Base-by-base conservation (phyloP, 2,888 invertebrate genomes). In the Aleiodes testaceus region DNA sequence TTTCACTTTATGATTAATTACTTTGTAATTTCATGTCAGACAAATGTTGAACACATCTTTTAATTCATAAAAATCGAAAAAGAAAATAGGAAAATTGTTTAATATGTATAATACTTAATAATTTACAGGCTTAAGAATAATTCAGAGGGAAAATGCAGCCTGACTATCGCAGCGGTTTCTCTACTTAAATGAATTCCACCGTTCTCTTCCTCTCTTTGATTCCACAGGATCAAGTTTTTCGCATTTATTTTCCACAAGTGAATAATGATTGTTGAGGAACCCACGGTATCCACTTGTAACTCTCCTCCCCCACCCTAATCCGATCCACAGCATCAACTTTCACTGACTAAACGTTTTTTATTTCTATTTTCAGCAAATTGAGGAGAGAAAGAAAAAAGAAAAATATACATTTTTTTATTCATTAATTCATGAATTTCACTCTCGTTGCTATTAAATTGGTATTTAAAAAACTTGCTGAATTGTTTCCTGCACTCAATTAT, bases 1-100 rank as follows among this genome's bases (percentile, higher is more conserved):
- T 73, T 75, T 73, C 72, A 75, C 73, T 73, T 70, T n/a, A 63
- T 66, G 44, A 73, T 75, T 73, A 72, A 75, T 73, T 72, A 75
- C 59, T 73, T 26, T 26, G 1, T 26, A 2, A 0, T 26, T 26
- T 3, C 5, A 5, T 65, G 71, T 70, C 26, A 5, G n/a, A 12
- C 22, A 53, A 12, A n/a, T n/a, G n/a, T n/a, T n/a, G n/a, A n/a
- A n/a, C 36, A 36, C 7, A 11, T 36, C 36, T 9, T 36, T 36
- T 11, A 11, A 9, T 1, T 36, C 11, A 0, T 7, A 5, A 36
- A 36, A 36, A 6, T 36, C 36, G 7, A 9, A 9, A 36, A 36
- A 36, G 7, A 36, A 36, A 36, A 9, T 2, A 36, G 36, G 36
- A 36, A n/a, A n/a, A n/a, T n/a, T n/a, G n/a, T n/a, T n/a, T n/a